phyloP scores from a whole-genome alignment of 2,888 invertebrate genomes.

The Rotaria socialis region DNA sequence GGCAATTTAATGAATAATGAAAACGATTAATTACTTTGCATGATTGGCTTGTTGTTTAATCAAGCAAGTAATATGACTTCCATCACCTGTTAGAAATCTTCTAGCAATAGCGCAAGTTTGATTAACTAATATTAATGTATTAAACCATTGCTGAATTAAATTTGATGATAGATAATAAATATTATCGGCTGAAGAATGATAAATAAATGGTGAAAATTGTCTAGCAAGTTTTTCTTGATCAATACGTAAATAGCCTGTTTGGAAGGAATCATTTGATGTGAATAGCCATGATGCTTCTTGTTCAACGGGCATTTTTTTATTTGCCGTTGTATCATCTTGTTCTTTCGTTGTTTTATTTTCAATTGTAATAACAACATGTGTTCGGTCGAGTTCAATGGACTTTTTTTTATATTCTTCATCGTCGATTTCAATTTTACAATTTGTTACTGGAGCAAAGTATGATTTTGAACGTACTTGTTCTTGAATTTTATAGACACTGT shows the following conservation, averaged over 20 bases:
- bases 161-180: conserved; percentile 23
- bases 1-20: not conserved
- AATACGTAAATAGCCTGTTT: not conserved
- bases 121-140: conserved; percentile 1
- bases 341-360: not conserved
- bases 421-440: not conserved
- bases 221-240: not conserved
- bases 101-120: not conserved
- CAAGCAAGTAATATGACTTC: conserved; percentile 26
- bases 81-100: conserved; percentile 17
- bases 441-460: not conserved
- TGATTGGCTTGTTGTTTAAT: not conserved
- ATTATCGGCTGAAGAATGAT: not conserved
- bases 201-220: not conserved
- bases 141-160: conserved; percentile 21
- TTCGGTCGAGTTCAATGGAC: not conserved
- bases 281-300: not conserved
- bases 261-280: not conserved
- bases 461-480: conserved; percentile 28
- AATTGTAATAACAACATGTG: conserved; percentile 9
- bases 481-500: not conserved
- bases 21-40: not conserved
- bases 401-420: conserved; percentile 18
- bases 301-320: not conserved
- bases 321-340: not conserved